Base-by-base conservation (phyloP, 37 sponge, comb jelly and placozoan genomes). In the Bolinopsis microptera region DNA sequence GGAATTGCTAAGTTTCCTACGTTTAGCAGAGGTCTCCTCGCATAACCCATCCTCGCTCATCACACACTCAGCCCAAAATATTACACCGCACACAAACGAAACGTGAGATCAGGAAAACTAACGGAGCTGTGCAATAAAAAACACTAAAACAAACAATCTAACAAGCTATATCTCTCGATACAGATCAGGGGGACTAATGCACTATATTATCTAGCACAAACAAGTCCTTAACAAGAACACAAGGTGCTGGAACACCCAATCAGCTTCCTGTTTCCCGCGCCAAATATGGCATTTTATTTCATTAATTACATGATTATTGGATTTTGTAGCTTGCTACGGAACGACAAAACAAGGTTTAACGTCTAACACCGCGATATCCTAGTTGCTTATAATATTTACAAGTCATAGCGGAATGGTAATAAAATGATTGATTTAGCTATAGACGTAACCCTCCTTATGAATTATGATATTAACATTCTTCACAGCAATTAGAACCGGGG, bases 271-370 rank as follows among this genome's bases (percentile, higher is more conserved):
- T 48, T 48, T 48, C 61, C 61, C 61, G n/a, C 61, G 5, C 61
- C 61, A 48, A 48, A 48, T 48, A 48, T 18, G 61, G 61, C 5
- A 48, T 48, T 48, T 48, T 48, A 48, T 48, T 48, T 48, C 61
- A 48, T 48, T 48, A 48, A 48, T 33, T 77, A 77, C 80, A 34
- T 77, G 80, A 35, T 77, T 77, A 77, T 77, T 77, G 32, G 80
- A 77, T 77, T 77, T 77, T 3, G 33, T 77, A 77, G 80, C 80
- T 77, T 77, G 80, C 18, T 77, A 36, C 28, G 80, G 33, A 32
- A 31, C 27, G 28, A 77, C 32, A 77, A 48, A 77, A 77, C 80
- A 77, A 77, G 80, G 37, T 77, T 77, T 35, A 30, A 21, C 74
- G 30, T 28, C 30, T 72, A 24, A 23, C 30, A n/a, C 61, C 13